Conservation (phyloP, 2,888 invertebrate species). For the Aplocera efformata region DNA sequence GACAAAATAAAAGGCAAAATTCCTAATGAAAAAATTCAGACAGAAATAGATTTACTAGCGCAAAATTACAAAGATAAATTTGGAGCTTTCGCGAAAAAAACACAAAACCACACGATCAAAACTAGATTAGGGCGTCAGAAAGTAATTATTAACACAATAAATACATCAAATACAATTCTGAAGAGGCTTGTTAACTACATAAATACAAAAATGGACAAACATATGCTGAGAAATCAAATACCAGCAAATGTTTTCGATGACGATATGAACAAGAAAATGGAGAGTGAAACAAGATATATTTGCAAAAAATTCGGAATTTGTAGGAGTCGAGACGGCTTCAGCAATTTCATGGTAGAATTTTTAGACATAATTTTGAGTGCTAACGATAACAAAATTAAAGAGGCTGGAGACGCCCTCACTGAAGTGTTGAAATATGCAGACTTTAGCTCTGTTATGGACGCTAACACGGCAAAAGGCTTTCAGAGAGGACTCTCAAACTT, state of each 20-base stretch:
- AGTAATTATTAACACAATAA: constrained; percentile 49
- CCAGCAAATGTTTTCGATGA: constrained; percentile 27
- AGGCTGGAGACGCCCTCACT: constrained; percentile 35
- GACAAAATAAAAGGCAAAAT: constrained; percentile 34
- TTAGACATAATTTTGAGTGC: constrained; percentile 29
- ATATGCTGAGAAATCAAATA: constrained; percentile 15
- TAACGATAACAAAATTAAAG: constrained; percentile 34
- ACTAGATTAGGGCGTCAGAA: constrained; percentile 47
- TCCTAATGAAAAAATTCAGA: constrained; percentile 24
- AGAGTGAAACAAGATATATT: constrained; percentile 34
- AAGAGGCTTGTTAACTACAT: constrained; percentile 40
- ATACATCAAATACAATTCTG: constrained; percentile 44
- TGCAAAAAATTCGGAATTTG: constrained; percentile 47
- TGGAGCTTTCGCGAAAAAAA: constrained; percentile 38
- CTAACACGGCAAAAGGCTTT: constrained; percentile 22
- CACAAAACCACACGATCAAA: constrained; percentile 39
- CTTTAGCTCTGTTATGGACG: constrained; percentile 23
- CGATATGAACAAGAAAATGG: constrained; percentile 35
- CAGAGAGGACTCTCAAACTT: constrained; percentile 13
- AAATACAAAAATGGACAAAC: constrained; percentile 29
- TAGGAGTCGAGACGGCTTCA: constrained; percentile 31
- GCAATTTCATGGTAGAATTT: constrained; percentile 33
- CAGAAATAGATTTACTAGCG: constrained; percentile 31
- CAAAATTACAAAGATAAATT: constrained; percentile 43
- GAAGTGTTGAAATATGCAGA: constrained; percentile 37